phyloP scores from a whole-genome alignment of 2,113 vertebrate species.

The Dolichallabes microphthalmus region DNA sequence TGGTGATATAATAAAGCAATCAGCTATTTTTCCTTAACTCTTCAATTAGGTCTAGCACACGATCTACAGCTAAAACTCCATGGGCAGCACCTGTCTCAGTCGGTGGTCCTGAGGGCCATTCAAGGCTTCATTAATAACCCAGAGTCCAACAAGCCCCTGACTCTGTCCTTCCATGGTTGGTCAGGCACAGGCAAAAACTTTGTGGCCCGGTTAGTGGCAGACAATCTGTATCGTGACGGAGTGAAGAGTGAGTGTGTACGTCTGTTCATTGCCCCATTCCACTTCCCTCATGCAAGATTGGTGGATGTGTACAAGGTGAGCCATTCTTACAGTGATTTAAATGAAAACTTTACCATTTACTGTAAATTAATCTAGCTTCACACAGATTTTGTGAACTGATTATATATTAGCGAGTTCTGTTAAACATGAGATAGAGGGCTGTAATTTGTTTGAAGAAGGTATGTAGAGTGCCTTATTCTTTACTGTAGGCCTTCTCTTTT shows the following conservation, averaged over 20 bases:
- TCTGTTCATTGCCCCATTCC: conserved; percentile 84
- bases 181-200: conserved; percentile 97
- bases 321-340: background rate
- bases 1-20: background rate
- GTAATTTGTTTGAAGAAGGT: background rate
- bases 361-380: background rate
- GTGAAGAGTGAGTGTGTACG: conserved; percentile 85
- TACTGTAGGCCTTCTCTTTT: background rate
- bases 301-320: conserved; percentile 89
- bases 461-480: background rate
- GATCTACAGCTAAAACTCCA: conserved; percentile 83
- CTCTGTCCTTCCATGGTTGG: conserved; percentile 93
- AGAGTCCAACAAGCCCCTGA: conserved; percentile 77
- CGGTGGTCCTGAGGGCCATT: conserved; percentile 75
- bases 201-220: conserved; percentile 83
- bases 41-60: conserved; percentile 75
- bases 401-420: background rate
- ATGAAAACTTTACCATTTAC: background rate
- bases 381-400: background rate
- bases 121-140: conserved; percentile 78
- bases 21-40: background rate
- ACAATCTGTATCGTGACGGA: conserved; percentile 86
- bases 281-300: conserved; percentile 84
- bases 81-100: conserved; percentile 86
- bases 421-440: background rate